phyloP scores from a whole-genome alignment of 1,140 invertebrate genomes.

The Drosophila setifemur region DNA sequence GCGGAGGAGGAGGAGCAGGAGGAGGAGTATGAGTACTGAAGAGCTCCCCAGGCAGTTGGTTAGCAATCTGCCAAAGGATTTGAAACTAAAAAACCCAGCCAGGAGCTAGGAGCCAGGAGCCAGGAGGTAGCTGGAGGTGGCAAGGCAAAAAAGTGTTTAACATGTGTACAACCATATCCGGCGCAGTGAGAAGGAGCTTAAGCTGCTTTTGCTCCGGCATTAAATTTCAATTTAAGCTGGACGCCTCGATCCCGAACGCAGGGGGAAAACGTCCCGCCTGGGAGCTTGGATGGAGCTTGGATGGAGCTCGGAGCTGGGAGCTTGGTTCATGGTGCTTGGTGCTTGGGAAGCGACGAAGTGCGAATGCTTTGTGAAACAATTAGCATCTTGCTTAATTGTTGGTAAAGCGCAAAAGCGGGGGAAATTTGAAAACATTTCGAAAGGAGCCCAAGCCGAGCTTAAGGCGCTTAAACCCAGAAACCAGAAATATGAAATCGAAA shows the following conservation, averaged over 20 bases:
- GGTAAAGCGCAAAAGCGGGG: constrained; percentile 5
- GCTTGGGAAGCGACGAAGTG: constrained; percentile 73
- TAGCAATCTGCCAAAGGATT: constrained; percentile 66
- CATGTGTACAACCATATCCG: constrained; percentile 69
- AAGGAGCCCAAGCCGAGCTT: constrained; percentile 69
- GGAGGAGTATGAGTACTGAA: background rate
- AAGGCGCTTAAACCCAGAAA: background rate
- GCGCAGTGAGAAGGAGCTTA: constrained; percentile 46
- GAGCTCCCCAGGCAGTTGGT: constrained; percentile 18
- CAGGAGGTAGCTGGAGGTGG: constrained; percentile 17
- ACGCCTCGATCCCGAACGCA: constrained; percentile 17
- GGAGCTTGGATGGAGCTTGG: background rate
- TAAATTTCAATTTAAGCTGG: constrained; percentile 78
- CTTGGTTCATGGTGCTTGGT: constrained; percentile 2
- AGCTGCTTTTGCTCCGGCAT: constrained; percentile 55
- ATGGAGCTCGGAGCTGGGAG: background rate
- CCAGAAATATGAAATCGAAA: constrained; percentile 47
- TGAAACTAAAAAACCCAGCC: constrained; percentile 51
- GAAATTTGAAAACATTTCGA: constrained; percentile 69
- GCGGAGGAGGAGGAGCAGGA: background rate
- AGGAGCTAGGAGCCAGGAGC: constrained; percentile 8
- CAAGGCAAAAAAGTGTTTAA: constrained; percentile 68
- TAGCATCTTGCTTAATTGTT: constrained; percentile 75
- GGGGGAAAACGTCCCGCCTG: background rate
- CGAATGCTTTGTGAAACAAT: constrained; percentile 74